Conservation (phyloP, 2,888 invertebrate species). For the Volucella inflata region DNA sequence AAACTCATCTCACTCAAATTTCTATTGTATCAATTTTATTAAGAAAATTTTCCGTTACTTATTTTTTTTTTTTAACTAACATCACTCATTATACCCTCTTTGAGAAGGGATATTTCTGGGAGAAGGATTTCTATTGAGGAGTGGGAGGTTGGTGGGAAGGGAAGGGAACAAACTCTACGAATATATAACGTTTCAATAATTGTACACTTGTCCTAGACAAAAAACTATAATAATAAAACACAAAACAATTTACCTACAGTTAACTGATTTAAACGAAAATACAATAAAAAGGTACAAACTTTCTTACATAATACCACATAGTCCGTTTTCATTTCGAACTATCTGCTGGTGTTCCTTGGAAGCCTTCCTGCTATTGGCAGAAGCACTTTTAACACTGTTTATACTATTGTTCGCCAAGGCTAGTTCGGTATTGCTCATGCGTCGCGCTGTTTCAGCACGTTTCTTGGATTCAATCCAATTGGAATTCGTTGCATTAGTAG, state of each 20-base stretch:
- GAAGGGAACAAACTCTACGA: constrained; percentile 25
- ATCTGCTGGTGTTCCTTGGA: constrained; percentile 59
- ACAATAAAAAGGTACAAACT: constrained; percentile 1
- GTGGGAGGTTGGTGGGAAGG: neutral
- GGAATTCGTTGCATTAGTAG: constrained; percentile 38
- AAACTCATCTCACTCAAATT: neutral
- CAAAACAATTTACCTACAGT: constrained; percentile 59
- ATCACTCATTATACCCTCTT: constrained; percentile 55
- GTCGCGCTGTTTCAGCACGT: constrained; percentile 60
- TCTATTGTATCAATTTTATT: constrained; percentile 29
- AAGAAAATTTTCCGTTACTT: neutral
- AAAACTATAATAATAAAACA: constrained; percentile 13
- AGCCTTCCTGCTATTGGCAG: constrained; percentile 3
- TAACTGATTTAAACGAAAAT: constrained; percentile 20
- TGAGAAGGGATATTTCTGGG: constrained; percentile 35
- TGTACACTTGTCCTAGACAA: constrained; percentile 37
- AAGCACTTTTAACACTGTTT: constrained; percentile 41
- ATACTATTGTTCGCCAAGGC: constrained; percentile 58
- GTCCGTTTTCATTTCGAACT: constrained; percentile 62
- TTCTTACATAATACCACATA: constrained; percentile 67
- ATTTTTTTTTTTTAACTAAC: constrained; percentile 68
- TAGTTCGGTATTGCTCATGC: constrained; percentile 66
- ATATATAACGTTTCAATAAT: constrained; percentile 26
- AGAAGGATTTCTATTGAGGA: neutral
- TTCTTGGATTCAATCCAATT: constrained; percentile 70